Evolutionary conservation across 1,140 invertebrate genomes (phyloP).

Genomic region (Ostrea denselamellosa): DNA sequence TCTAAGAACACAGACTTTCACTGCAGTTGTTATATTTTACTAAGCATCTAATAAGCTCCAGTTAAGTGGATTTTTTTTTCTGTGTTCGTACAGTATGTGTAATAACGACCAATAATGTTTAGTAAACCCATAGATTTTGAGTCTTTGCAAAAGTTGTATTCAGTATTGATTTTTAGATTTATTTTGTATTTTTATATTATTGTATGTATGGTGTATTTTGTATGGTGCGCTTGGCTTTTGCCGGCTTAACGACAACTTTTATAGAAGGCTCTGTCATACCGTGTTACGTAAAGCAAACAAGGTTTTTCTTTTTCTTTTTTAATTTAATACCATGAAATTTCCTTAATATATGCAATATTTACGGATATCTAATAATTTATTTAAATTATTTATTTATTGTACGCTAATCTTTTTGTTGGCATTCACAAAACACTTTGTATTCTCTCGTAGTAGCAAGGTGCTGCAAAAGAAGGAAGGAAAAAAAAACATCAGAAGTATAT

Average conservation of each 20-base stretch:
- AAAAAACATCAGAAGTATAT: too few relatives aligned
- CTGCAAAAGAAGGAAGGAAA: neutral
- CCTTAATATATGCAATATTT: neutral
- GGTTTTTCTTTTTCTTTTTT: neutral
- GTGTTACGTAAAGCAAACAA: neutral
- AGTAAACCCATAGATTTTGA: neutral
- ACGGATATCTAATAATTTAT: neutral
- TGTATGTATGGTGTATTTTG: neutral
- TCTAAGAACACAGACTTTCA: too few relatives aligned
- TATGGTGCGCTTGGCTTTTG: slow-evolving; percentile 5
- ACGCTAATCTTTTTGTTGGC: neutral
- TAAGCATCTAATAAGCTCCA: neutral
- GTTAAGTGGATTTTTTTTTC: neutral
- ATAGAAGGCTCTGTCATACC: neutral
- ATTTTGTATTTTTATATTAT: slow-evolving; percentile 12
- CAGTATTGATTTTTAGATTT: neutral
- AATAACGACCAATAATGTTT: neutral
- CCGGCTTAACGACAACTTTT: neutral
- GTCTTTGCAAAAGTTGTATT: neutral
- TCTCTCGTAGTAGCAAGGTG: neutral
- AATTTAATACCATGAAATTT: too few relatives aligned
- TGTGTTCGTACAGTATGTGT: neutral
- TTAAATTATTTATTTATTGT: too few relatives aligned
- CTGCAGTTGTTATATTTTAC: neutral
- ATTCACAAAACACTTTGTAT: neutral